Base-by-base conservation (phyloP, 2,888 invertebrate species). In the Acleris sparsana region DNA sequence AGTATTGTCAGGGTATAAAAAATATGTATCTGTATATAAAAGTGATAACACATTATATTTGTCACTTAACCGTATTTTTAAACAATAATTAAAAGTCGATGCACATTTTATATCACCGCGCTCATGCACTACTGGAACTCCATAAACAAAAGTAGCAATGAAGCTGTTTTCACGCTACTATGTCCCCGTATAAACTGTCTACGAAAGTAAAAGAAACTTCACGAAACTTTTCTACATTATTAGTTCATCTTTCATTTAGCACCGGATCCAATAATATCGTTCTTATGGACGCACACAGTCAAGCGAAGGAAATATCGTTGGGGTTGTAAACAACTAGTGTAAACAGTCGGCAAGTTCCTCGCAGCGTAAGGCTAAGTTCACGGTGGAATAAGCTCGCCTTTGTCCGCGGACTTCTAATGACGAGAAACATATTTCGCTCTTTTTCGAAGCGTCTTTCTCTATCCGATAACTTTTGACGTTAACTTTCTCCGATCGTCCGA, bases 201-300 rank as follows among this genome's bases (percentile, higher is more conserved):
- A 33, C 39, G 46, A 46, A n/a, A 58, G 57, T 58, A 22, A 53
- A 63, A 53, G 52, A 63, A 63, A 53, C 52, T 63, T 58, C 48
- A 59, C 53, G 17, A 39, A 53, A 64, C 58, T 58, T 64, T 43
- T 33, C 53, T 25, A 39, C 53, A 64, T 64, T 64, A 64, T 64
- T 64, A 59, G 63, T 64, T 64, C 58, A 63, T 63, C 53, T 58
- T 63, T 64, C 52, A 64, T 64, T 64, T 49, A 59, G 63, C 63
- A 22, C 59, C 39, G 53, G 53, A 52, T 46, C 53, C 48, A 59
- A 59, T 59, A 64, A 59, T 59, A 57, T 51, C 51, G 48, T 64
- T 33, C 53, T 64, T 53, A 57, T 52, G 25, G 52, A 52, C 51
- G 53, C 48, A 59, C 58, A 52, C 52, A 53, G 48, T 48, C 53